Percentiles rank a stretch among this genome's conserved stretches.
These are phyloP conservation scores for Asteroscopus sphinx DNA, from an alignment of 2,888 invertebrate species.

Conservation along the genomic window DNA sequence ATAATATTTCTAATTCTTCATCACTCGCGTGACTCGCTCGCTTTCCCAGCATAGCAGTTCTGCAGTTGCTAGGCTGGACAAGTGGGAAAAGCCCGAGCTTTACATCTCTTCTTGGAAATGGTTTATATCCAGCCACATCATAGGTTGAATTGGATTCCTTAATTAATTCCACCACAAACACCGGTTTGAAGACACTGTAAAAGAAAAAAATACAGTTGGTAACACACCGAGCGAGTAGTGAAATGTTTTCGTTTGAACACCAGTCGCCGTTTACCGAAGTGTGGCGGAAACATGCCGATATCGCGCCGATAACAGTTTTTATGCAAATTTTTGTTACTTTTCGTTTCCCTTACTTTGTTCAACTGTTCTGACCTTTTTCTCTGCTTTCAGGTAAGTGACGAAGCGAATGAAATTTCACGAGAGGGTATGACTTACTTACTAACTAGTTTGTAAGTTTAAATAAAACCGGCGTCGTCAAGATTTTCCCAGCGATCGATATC, in stretches of 20 bases:
- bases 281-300: constrained; percentile 73
- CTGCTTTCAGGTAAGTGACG: constrained; percentile 78
- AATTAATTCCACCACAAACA: neutral
- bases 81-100: no score
- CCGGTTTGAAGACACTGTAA: constrained; percentile 4
- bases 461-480: no score
- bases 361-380: constrained; percentile 45
- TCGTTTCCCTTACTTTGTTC: constrained; percentile 56
- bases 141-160: no score
- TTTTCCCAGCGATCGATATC: no score
- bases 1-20: no score
- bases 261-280: constrained; percentile 61
- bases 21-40: no score
- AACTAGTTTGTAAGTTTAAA: neutral
- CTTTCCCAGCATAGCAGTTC: no score
- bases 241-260: constrained; percentile 65
- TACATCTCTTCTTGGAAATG: no score
- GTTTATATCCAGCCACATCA: no score
- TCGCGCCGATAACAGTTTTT: constrained; percentile 73
- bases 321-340: constrained; percentile 71
- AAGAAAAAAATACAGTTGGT: constrained; percentile 16
- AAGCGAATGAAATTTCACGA: constrained; percentile 46
- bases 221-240: constrained; percentile 21
- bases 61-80: no score
- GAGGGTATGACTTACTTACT: constrained; percentile 8